Conservation (phyloP, 2,797 vertebrate species). For the Peromyscus eremicus region DNA sequence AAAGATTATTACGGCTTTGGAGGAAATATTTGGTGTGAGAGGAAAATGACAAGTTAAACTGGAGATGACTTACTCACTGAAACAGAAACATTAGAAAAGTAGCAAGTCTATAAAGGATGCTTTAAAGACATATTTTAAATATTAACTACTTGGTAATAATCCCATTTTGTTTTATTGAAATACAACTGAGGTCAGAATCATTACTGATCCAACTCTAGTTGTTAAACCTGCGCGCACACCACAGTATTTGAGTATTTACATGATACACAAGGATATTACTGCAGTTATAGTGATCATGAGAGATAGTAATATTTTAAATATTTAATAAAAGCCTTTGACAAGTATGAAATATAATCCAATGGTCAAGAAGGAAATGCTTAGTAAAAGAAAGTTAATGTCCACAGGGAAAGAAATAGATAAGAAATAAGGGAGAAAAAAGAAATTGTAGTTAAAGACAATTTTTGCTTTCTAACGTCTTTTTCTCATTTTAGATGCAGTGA, state of each 20-base stretch:
- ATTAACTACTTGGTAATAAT: background rate
- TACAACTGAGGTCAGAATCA: background rate
- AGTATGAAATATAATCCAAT: constrained; percentile 24
- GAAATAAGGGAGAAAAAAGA: background rate
- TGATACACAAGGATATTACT: background rate
- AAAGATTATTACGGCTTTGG: background rate
- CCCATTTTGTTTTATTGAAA: background rate
- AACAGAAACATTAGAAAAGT: background rate
- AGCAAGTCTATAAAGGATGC: background rate
- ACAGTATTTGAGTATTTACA: background rate
- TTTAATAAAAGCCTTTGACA: background rate
- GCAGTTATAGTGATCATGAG: background rate
- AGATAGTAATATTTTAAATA: background rate
- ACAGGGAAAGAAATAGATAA: background rate
- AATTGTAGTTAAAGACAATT: background rate
- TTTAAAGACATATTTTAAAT: background rate
- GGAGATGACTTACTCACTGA: background rate
- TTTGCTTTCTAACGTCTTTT: background rate
- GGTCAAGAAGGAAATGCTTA: constrained; percentile 7
- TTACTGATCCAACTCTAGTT: background rate
- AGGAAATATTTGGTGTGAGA: background rate
- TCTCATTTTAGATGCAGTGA: constrained; percentile 34
- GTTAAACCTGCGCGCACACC: background rate
- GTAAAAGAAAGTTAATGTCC: background rate
- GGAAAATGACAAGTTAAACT: background rate